phyloP scores from a whole-genome alignment of 2,888 invertebrate genomes.

The Netelia fuscicornis region DNA sequence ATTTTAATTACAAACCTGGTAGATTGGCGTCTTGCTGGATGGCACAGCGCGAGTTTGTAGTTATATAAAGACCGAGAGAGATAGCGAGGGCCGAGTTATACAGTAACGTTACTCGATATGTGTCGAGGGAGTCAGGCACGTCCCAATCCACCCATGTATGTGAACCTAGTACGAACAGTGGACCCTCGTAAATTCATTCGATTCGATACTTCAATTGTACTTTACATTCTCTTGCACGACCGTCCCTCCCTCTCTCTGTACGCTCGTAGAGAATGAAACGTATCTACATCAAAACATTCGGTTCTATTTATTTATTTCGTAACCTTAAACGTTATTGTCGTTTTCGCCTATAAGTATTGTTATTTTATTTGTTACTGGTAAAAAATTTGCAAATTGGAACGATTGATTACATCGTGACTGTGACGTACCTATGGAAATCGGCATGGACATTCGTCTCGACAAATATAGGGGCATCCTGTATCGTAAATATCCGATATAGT shows the following conservation, averaged over 20 bases:
- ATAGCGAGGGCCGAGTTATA: background rate
- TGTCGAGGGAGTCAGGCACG: conserved; percentile 24
- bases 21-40: conserved; percentile 60
- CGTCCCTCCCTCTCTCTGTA: background rate
- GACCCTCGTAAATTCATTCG: conserved; percentile 35
- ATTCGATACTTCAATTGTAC: conserved; percentile 20
- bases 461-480: no score
- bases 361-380: no score
- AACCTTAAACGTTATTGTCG: no score
- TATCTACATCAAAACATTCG: no score
- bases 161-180: conserved; percentile 24
- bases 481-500: no score
- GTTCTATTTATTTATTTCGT: no score
- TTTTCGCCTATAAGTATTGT: no score
- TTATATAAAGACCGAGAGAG: background rate
- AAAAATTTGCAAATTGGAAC: no score
- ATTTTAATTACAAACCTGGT: conserved; percentile 60
- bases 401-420: no score
- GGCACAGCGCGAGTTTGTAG: background rate
- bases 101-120: background rate
- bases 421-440: no score
- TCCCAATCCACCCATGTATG: background rate
- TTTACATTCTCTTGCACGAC: background rate
- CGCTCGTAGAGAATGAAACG: background rate
- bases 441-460: no score